Conservation (phyloP, 2,113 vertebrate species). For the Serilophus lunatus region DNA sequence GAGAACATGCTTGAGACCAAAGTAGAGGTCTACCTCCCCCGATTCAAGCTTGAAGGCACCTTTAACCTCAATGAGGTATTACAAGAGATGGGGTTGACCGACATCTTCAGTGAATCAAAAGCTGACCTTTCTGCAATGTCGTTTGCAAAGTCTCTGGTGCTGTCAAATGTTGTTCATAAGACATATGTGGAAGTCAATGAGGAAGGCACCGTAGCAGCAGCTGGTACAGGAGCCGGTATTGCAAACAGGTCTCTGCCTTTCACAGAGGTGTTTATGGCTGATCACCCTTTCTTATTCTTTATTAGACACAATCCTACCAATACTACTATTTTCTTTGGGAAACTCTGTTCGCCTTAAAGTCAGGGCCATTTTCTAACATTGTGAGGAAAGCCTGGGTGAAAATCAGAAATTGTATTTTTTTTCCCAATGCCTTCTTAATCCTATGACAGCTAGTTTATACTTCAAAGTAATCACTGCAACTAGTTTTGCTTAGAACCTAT, state of each 20-base stretch:
- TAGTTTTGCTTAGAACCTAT: not conserved
- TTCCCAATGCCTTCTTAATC: not conserved
- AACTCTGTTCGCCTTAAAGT: conserved; percentile 67
- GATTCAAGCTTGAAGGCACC: conserved; percentile 66
- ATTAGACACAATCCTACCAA: conserved; percentile 67
- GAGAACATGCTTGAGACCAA: conserved; percentile 56
- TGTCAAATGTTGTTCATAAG: conserved; percentile 74
- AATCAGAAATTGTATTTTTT: not conserved
- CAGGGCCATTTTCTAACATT: not conserved
- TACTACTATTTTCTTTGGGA: conserved; percentile 66
- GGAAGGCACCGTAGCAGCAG: conserved; percentile 62
- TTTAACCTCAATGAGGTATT: conserved; percentile 68
- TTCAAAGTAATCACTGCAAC: not conserved
- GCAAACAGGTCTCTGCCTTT: not conserved
- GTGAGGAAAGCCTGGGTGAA: not conserved
- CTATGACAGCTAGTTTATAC: not conserved
- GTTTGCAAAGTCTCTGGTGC: not conserved
- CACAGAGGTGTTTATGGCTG: conserved; percentile 56
- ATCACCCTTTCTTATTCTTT: conserved; percentile 74
- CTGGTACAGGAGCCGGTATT: conserved; percentile 36
- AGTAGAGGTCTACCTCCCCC: conserved; percentile 68
- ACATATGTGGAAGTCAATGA: conserved; percentile 73
- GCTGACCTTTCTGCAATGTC: conserved; percentile 76
- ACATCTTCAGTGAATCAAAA: conserved; percentile 64
- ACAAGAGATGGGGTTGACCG: conserved; percentile 66